These are phyloP conservation scores for Drosophila ohnishii DNA, from an alignment of 1,140 invertebrate species.

Conservation along the genomic window DNA sequence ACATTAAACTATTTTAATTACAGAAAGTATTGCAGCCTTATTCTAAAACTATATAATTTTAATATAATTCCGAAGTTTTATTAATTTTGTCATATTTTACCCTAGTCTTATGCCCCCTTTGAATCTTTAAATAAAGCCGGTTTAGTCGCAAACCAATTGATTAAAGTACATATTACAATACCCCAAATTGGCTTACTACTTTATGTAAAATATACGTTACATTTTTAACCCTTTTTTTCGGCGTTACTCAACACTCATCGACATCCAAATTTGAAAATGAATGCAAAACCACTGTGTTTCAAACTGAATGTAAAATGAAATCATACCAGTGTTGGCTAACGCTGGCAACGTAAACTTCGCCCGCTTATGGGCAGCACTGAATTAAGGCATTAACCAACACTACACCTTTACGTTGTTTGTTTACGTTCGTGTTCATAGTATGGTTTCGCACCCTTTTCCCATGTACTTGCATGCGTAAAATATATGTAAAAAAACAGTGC, in stretches of 20 bases:
- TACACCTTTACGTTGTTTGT: background rate
- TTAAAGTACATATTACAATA: too few species aligned
- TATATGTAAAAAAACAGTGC: too few species aligned
- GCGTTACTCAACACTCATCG: constrained; percentile 32
- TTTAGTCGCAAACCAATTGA: background rate
- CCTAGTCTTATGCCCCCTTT: too few species aligned
- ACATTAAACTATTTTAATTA: background rate
- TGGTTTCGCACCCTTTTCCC: background rate
- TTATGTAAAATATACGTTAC: background rate
- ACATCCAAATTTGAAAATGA: constrained; percentile 1
- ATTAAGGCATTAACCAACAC: constrained; percentile 1
- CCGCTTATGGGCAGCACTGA: constrained; percentile 17
- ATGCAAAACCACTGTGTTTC: too few species aligned
- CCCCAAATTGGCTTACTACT: too few species aligned
- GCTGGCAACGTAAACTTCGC: too few species aligned
- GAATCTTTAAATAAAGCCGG: background rate
- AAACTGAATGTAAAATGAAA: too few species aligned
- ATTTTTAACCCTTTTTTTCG: constrained; percentile 63
- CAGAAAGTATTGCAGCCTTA: too few species aligned
- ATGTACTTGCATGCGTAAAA: background rate
- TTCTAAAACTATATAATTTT: too few species aligned
- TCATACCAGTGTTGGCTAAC: too few species aligned
- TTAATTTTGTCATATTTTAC: background rate
- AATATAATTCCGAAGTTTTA: background rate
- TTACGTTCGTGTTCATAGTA: background rate